These are phyloP conservation scores for Tretioscincus oriximinensis DNA, from an alignment of 2,113 vertebrate genomes.

Conservation along the genomic window DNA sequence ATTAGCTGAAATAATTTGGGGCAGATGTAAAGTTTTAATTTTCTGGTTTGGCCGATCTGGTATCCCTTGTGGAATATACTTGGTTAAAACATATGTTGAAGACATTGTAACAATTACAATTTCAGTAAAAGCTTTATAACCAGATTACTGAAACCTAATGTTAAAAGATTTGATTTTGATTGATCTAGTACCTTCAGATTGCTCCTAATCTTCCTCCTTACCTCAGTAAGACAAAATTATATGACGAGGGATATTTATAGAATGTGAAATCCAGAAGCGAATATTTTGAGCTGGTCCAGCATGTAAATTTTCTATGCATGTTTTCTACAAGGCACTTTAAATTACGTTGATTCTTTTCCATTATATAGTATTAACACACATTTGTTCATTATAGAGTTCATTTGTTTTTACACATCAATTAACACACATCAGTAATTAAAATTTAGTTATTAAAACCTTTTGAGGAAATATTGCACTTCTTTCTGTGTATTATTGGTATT, in stretches of 20 bases:
- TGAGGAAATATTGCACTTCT: neutral
- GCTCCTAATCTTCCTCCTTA: slow-evolving; percentile 47
- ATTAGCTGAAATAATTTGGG: slow-evolving; percentile 40
- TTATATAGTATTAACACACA: neutral
- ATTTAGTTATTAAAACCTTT: neutral
- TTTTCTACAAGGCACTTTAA: slow-evolving; percentile 10
- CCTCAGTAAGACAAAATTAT: slow-evolving; percentile 60
- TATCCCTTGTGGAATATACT: slow-evolving; percentile 64
- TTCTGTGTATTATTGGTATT: neutral
- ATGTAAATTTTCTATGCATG: slow-evolving; percentile 45
- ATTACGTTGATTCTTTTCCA: neutral
- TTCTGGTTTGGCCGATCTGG: slow-evolving; percentile 53
- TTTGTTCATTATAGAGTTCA: too few relatives aligned
- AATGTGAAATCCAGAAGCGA: slow-evolving; percentile 21
- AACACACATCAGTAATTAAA: neutral
- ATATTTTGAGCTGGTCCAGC: slow-evolving; percentile 32
- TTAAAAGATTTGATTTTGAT: slow-evolving; percentile 73
- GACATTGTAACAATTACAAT: slow-evolving; percentile 76
- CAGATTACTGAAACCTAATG: slow-evolving; percentile 73
- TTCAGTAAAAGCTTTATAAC: slow-evolving; percentile 82
- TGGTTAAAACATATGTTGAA: slow-evolving; percentile 72
- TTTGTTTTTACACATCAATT: too few relatives aligned
- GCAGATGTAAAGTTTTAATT: slow-evolving; percentile 41
- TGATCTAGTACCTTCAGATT: slow-evolving; percentile 73
- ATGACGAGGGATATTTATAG: slow-evolving; percentile 48